Conservation (phyloP, 1,140 invertebrate species). For the Epicauta chinensis region DNA sequence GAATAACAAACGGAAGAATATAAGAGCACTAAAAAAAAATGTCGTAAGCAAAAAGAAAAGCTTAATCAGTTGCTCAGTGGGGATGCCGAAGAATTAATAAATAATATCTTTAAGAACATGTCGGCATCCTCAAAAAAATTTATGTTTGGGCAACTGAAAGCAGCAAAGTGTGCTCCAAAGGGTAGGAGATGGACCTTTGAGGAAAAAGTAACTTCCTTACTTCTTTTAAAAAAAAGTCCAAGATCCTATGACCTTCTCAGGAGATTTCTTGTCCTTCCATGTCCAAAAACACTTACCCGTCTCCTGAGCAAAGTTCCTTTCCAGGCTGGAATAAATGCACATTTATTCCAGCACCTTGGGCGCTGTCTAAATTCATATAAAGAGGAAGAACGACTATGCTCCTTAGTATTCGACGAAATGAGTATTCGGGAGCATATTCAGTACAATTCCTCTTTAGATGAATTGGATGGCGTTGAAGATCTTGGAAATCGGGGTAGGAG, state of each 20-base stretch:
- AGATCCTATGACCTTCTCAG: constrained; percentile 1
- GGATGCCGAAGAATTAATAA: too few species aligned
- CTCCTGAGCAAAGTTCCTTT: constrained; percentile 14
- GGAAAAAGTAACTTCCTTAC: constrained; percentile 15
- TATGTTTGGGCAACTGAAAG: background rate
- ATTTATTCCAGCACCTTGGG: constrained; percentile 12
- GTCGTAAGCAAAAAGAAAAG: too few species aligned
- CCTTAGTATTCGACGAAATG: constrained; percentile 17
- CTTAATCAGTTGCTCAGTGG: too few species aligned
- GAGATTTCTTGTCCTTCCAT: constrained; percentile 9
- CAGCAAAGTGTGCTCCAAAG: background rate
- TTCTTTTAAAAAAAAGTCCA: constrained; percentile 16
- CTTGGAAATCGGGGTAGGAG: background rate
- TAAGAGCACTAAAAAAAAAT: too few species aligned
- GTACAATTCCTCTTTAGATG: constrained; percentile 4
- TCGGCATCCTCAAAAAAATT: too few species aligned
- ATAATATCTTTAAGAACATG: too few species aligned
- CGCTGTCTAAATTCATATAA: background rate
- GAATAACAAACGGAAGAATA: too few species aligned
- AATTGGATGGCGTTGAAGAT: constrained; percentile 7
- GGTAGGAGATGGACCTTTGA: constrained; percentile 11
- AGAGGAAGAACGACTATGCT: constrained; percentile 11
- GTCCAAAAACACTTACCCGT: constrained; percentile 4
- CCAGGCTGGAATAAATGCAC: constrained; percentile 12
- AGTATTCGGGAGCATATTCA: constrained; percentile 6